Conservation (phyloP, 2,888 invertebrate genomes). For the Charanyca ferruginea region DNA sequence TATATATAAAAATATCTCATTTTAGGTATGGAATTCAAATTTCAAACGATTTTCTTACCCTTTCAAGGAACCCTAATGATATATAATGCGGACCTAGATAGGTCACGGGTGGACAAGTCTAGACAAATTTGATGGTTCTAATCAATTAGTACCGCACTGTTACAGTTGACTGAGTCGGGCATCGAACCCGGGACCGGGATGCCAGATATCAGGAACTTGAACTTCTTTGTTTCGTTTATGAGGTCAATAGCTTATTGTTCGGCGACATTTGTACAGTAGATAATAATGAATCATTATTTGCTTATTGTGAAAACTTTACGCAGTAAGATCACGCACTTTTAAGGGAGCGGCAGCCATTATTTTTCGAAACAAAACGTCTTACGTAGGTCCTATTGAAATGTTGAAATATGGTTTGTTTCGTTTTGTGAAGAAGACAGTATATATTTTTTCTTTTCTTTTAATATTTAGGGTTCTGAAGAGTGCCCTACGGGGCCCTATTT, state of each 20-base stretch:
- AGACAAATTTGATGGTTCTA: conserved; percentile 77
- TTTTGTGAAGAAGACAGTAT: no score
- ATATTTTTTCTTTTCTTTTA: no score
- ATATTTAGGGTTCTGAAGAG: no score
- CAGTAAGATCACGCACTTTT: conserved; percentile 26
- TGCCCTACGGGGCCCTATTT: no score
- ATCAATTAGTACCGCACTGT: conserved; percentile 83
- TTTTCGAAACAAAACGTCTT: conserved; percentile 3
- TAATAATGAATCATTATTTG: conserved; percentile 48
- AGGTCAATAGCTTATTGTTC: conserved; percentile 70
- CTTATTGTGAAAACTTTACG: conserved; percentile 46
- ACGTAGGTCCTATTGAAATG: no score
- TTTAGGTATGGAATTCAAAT: no score
- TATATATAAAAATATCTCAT: no score
- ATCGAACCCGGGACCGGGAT: conserved; percentile 76
- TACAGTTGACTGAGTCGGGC: conserved; percentile 78
- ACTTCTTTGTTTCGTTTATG: conserved; percentile 69
- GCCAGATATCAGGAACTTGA: conserved; percentile 66
- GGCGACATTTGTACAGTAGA: conserved; percentile 42
- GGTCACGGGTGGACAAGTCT: conserved; percentile 80
- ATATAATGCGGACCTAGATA: conserved; percentile 74
- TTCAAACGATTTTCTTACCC: not conserved
- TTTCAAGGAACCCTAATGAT: conserved; percentile 37
- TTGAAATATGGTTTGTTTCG: no score
- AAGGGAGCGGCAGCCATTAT: conserved; percentile 1